Evolutionary conservation across 2,888 invertebrate genomes (phyloP).

Genomic region (Heterodera filipjevi): DNA sequence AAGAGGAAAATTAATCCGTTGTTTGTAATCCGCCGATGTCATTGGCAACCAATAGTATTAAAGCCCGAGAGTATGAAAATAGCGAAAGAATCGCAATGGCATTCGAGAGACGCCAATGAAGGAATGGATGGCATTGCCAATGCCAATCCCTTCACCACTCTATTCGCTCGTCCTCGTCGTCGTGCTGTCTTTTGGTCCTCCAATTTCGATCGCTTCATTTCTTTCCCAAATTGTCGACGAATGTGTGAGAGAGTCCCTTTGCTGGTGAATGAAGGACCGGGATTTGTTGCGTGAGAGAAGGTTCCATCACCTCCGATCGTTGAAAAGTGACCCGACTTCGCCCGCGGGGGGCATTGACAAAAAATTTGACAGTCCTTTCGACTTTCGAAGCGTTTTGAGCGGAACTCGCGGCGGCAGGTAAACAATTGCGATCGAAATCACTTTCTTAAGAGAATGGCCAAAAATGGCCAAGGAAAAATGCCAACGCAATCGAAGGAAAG

Average conservation of each 20-base stretch:
- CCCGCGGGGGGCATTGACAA: slow-evolving; percentile 35
- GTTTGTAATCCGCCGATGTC: slow-evolving; percentile 1
- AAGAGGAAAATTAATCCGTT: neutral
- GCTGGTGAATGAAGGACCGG: slow-evolving; percentile 40
- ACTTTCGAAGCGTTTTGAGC: slow-evolving; percentile 37
- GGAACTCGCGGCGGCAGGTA: slow-evolving; percentile 22
- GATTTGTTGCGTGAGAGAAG: slow-evolving; percentile 30
- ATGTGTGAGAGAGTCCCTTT: slow-evolving; percentile 9
- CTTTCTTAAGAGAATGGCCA: neutral
- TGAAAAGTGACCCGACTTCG: slow-evolving; percentile 44
- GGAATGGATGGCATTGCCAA: neutral
- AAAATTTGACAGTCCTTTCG: slow-evolving; percentile 29
- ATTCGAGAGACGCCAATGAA: neutral
- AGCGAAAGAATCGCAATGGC: too few relatives aligned
- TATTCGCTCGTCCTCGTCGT: neutral
- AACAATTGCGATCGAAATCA: neutral
- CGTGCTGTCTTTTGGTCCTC: neutral
- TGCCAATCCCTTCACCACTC: neutral
- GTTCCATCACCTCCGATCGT: slow-evolving; percentile 32
- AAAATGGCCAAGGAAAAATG: neutral
- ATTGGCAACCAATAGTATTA: neutral
- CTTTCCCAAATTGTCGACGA: neutral
- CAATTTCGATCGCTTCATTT: neutral
- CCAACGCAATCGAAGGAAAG: neutral
- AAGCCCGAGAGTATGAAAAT: neutral